A percentile compares a stretch with the other conserved stretches of the same genome.
phyloP scores from a whole-genome alignment of 2,888 invertebrate genomes.

The Leuctra nigra region DNA sequence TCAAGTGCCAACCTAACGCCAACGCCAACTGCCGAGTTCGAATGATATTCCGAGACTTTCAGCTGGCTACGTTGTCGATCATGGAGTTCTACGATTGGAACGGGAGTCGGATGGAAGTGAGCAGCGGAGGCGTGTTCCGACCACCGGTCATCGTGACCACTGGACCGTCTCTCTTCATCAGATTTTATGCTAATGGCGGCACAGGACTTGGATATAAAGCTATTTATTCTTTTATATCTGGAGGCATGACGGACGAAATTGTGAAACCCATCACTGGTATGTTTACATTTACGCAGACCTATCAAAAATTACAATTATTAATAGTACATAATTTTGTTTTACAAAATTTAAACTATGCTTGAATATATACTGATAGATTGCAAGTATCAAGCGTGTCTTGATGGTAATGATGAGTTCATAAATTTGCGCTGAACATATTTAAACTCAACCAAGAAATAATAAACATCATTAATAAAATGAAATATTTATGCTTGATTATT shows the following conservation, averaged over 20 bases:
- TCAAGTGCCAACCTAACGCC: constrained; percentile 48
- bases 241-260: constrained; percentile 22
- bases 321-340: too few relatives aligned
- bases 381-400: too few relatives aligned
- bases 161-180: constrained; percentile 54
- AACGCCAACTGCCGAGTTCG: constrained; percentile 49
- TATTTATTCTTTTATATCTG: constrained; percentile 46
- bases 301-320: too few relatives aligned
- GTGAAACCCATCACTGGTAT: constrained; percentile 32
- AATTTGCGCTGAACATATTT: too few relatives aligned
- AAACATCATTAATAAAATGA: too few relatives aligned
- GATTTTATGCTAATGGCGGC: constrained; percentile 64
- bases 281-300: too few relatives aligned
- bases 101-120: constrained; percentile 56
- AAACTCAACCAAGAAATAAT: too few relatives aligned
- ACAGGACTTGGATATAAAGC: constrained; percentile 60
- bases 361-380: too few relatives aligned
- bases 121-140: constrained; percentile 58
- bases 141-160: constrained; percentile 59
- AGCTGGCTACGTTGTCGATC: constrained; percentile 55
- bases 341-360: too few relatives aligned
- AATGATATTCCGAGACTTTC: constrained; percentile 61
- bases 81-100: constrained; percentile 66
- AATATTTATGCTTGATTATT: too few relatives aligned
- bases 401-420: too few relatives aligned